Evolutionary conservation across 2,113 vertebrate genomes (phyloP).

Genomic region (Aphelocoma coerulescens): DNA sequence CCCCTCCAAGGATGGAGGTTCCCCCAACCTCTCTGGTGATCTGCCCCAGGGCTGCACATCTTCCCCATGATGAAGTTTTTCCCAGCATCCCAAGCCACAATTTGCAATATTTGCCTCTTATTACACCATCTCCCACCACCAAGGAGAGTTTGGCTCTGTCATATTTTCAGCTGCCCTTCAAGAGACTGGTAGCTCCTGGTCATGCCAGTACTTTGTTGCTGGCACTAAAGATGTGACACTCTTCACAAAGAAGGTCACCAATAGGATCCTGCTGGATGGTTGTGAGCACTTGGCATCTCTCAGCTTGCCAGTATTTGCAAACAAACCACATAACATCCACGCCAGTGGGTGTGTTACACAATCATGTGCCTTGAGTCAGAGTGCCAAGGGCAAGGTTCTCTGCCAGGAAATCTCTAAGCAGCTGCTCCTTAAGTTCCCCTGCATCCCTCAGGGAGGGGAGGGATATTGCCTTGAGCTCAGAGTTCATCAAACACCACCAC

Average conservation of each 20-base stretch:
- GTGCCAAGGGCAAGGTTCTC: neutral
- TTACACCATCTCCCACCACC: neutral
- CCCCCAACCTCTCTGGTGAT: neutral
- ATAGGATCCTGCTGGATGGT: neutral
- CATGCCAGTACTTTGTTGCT: neutral
- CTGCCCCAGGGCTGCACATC: neutral
- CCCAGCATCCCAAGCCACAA: neutral
- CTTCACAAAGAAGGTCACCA: neutral
- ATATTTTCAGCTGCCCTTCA: neutral
- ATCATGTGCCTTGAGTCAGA: neutral
- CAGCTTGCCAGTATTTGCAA: neutral
- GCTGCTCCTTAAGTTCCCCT: neutral
- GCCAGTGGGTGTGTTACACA: neutral
- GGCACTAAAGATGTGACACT: neutral
- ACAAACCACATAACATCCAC: neutral
- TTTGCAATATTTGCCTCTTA: neutral
- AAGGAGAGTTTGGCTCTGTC: neutral
- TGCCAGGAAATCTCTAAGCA: conserved; percentile 6
- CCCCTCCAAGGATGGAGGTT: neutral
- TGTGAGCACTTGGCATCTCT: neutral
- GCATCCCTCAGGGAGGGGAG: neutral
- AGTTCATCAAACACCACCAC: neutral
- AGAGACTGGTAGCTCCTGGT: neutral
- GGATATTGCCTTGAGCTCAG: neutral
- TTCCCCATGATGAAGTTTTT: neutral